phyloP scores from a whole-genome alignment of 2,113 vertebrate species.

The Nothobranchius kuhntae region DNA sequence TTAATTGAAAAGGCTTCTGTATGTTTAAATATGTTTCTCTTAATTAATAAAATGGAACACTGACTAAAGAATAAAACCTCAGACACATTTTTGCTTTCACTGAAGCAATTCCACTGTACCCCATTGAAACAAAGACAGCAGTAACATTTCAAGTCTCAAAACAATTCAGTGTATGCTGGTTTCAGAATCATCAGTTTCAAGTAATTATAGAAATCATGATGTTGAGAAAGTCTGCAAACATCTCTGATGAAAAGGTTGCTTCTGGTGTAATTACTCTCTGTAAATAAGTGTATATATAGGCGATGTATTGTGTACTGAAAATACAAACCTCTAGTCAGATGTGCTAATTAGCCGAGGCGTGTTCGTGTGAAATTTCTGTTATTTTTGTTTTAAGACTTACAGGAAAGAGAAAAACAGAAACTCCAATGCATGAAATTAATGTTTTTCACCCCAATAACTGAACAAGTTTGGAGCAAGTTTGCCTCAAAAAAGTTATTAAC shows the following conservation, averaged over 20 bases:
- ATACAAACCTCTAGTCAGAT: background rate
- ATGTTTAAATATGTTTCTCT: too few relatives aligned
- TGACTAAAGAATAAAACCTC: slow-evolving; percentile 12
- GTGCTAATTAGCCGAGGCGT: background rate
- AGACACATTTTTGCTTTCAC: slow-evolving; percentile 69
- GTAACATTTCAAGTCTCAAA: slow-evolving; percentile 66
- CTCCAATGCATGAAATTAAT: background rate
- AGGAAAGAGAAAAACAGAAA: background rate
- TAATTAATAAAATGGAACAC: too few relatives aligned
- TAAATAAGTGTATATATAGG: slow-evolving; percentile 16
- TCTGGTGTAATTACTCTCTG: slow-evolving; percentile 37
- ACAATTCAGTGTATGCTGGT: slow-evolving; percentile 56
- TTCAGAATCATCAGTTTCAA: slow-evolving; percentile 68
- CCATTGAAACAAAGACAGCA: slow-evolving; percentile 64
- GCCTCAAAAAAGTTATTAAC: too few relatives aligned
- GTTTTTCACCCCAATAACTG: too few relatives aligned
- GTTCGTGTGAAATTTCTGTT: background rate
- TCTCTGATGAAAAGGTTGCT: slow-evolving; percentile 39
- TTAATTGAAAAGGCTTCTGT: too few relatives aligned
- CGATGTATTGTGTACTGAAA: background rate
- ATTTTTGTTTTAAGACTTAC: background rate
- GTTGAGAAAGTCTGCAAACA: slow-evolving; percentile 50
- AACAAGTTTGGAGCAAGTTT: too few relatives aligned
- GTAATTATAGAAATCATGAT: slow-evolving; percentile 74
- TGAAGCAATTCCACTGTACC: slow-evolving; percentile 16